Percentiles rank a stretch among this genome's conserved stretches.
Evolutionary conservation across 2,797 vertebrate species (phyloP).

Genomic region (Bufotes viridis): DNA sequence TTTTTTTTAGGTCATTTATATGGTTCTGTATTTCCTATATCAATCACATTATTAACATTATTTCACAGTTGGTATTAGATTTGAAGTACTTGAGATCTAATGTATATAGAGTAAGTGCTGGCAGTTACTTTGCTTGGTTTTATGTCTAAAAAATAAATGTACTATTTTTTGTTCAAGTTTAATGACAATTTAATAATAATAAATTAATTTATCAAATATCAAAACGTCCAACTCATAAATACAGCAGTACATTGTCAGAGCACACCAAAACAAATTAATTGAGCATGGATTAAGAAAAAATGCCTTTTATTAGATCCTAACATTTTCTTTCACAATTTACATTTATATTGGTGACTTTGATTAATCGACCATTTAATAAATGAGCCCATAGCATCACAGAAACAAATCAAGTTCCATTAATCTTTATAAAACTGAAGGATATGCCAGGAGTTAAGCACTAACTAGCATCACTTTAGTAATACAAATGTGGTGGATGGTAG

Average conservation of each 20-base stretch:
- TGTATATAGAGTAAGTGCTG: too few relatives aligned
- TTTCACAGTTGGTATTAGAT: too few relatives aligned
- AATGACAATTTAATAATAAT: too few relatives aligned
- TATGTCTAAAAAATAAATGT: too few relatives aligned
- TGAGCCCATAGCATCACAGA: constrained; percentile 3
- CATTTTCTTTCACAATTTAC: constrained; percentile 9
- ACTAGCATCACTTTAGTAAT: constrained; percentile 41
- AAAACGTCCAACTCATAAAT: neutral
- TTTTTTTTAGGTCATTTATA: too few relatives aligned
- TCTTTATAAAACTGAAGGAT: constrained; percentile 28
- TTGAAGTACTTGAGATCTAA: too few relatives aligned
- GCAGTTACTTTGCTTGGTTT: too few relatives aligned
- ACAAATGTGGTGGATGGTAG: constrained; percentile 40
- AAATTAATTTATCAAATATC: too few relatives aligned
- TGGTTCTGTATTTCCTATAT: too few relatives aligned
- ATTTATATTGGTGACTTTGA: constrained; percentile 31
- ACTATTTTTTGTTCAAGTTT: too few relatives aligned
- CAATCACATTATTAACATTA: too few relatives aligned
- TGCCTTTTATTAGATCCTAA: neutral
- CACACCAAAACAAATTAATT: neutral
- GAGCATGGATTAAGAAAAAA: neutral
- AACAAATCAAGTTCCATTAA: constrained; percentile 39
- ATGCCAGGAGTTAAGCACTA: constrained; percentile 38
- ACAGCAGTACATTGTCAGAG: neutral
- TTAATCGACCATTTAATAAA: constrained; percentile 32